A percentile compares a stretch with the other conserved stretches of the same genome.
phyloP scores from a whole-genome alignment of 2,113 vertebrate species.

The Thinocorus orbignyianus region DNA sequence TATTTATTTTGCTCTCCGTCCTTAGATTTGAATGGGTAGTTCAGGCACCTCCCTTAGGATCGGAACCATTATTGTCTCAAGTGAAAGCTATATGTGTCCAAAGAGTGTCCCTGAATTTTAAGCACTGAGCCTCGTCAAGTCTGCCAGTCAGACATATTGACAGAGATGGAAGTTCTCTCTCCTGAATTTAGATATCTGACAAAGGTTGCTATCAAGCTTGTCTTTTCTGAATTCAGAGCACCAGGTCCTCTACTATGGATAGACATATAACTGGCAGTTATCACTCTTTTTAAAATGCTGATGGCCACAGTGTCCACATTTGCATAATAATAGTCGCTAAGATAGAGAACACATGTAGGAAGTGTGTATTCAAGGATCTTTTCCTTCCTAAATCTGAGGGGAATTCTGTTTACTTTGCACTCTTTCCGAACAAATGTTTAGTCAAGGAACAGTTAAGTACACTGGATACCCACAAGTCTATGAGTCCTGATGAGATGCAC shows the following conservation, averaged over 20 bases:
- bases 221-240: neutral
- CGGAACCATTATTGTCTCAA: neutral
- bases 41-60: neutral
- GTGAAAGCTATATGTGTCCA: neutral
- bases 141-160: neutral
- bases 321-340: neutral
- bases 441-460: no score
- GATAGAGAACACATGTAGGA: neutral
- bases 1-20: neutral
- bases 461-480: no score
- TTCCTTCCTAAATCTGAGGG: neutral
- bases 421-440: neutral
- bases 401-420: neutral
- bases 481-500: no score
- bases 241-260: neutral
- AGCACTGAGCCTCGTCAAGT: neutral
- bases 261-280: neutral
- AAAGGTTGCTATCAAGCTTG: accelerated
- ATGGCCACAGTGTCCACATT: neutral
- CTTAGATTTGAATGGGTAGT: neutral
- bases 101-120: neutral
- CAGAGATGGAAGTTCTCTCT: neutral
- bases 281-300: neutral
- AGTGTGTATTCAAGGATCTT: neutral
- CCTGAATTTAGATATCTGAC: neutral